Base-by-base conservation (phyloP, 2,113 vertebrate genomes). In the Eolophus roseicapilla region DNA sequence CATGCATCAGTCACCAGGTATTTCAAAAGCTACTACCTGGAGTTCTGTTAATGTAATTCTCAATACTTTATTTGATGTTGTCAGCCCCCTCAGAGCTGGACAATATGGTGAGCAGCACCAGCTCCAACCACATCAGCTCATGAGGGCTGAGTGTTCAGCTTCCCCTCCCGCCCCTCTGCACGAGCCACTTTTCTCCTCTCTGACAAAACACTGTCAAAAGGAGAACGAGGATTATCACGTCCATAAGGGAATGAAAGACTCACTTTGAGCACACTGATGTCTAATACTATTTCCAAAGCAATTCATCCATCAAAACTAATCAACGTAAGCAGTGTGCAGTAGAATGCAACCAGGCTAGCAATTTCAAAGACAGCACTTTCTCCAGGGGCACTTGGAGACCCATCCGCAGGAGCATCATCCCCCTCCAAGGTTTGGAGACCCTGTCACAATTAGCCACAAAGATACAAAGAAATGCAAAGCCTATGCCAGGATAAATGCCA, bases 1-100 rank as follows among this genome's bases (percentile, higher is more conserved):
- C 31, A 69, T n/a, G 44, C 49, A 82, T 88, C 90, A 92, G 77
- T n/a, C 52, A 60, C 57, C 46, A 9, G 82, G 77, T 93, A 77
- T 81, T 82, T 92, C 84, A 85, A 78, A 90, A 92, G 74, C 79
- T 82, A 73, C 81, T 94, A 92, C 87, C 82, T 91, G 65, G 73
- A 90, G 71, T 50, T 71, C 68, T 19, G 68, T 37, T 84, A 53
- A 92, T 62, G 28, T 10, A 67, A 86, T 93, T 75, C 62, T 50
- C 88, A 80, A n/a, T 71, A 31, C 47, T 70, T 39, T 43, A 71
- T 80, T 46, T 37, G 74, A 52, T 65, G 47, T 3, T 53, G 49
- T 6, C 84, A 44, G 33, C 50, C 59, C 62, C 47, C 63, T 59
- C 1, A 0, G 79, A 24, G 60, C 39, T 27, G 60, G n/a, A 55